Percentiles rank a stretch among this genome's conserved stretches.
Conservation (phyloP, 2,888 invertebrate genomes). For the Strigamia transsilvanica region DNA sequence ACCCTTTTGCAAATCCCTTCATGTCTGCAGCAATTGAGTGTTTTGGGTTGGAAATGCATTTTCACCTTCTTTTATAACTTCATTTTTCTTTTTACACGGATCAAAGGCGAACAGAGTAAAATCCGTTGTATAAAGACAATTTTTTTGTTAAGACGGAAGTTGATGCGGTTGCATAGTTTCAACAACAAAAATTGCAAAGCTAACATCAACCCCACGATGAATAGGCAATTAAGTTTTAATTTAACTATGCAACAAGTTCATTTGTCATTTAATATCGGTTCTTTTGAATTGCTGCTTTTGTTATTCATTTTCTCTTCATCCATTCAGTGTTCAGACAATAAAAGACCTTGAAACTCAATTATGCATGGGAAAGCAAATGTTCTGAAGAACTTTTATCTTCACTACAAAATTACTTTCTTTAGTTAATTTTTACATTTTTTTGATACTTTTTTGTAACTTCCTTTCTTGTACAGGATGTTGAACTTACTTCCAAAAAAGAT, state of each 20-base stretch:
- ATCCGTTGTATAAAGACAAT: background rate
- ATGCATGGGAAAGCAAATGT: background rate
- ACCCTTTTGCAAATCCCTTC: background rate
- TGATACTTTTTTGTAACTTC: background rate
- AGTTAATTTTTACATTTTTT: background rate
- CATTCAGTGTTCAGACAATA: background rate
- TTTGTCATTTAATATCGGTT: background rate
- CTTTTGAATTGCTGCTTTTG: background rate
- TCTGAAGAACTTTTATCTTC: background rate
- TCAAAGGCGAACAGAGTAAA: background rate
- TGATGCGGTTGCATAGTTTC: background rate
- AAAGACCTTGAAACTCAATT: constrained; percentile 13
- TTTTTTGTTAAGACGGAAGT: background rate
- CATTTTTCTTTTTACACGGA: background rate
- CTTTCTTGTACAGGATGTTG: background rate
- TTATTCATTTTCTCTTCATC: background rate
- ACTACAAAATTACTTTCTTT: background rate
- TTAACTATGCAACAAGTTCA: background rate
- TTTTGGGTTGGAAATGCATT: background rate
- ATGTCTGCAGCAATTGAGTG: background rate
- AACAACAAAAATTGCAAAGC: background rate
- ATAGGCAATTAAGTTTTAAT: background rate
- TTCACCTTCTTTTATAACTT: background rate
- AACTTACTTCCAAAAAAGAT: background rate
- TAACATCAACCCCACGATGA: background rate